Percentiles rank a stretch among this genome's conserved stretches.
phyloP scores from a whole-genome alignment of 2,797 vertebrate species.

The Rhinella marina region DNA sequence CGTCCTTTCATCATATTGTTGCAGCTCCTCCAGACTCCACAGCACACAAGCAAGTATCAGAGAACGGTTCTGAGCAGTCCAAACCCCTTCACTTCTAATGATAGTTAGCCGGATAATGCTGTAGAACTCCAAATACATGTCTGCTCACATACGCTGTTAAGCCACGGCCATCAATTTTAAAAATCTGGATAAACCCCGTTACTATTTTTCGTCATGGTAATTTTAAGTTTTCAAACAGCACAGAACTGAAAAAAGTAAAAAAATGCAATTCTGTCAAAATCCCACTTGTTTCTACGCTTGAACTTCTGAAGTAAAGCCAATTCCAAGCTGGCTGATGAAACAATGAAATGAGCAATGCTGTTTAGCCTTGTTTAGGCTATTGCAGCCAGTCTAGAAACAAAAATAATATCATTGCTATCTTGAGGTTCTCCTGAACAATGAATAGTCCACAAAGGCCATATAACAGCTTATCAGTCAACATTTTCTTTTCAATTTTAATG shows the following conservation, averaged over 20 bases:
- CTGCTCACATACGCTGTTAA: too few species aligned
- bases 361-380: slow-evolving; percentile 11
- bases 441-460: slow-evolving; percentile 20
- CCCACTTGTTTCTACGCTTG: background rate
- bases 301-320: background rate
- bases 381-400: slow-evolving; percentile 15
- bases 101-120: too few species aligned
- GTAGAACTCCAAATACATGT: too few species aligned
- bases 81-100: too few species aligned
- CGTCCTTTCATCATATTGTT: too few species aligned
- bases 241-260: background rate
- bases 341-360: slow-evolving; percentile 15
- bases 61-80: too few species aligned
- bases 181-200: too few species aligned
- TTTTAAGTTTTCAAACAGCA: too few species aligned
- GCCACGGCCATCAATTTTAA: too few species aligned
- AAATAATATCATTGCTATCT: background rate
- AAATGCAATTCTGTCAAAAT: background rate
- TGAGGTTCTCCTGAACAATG: slow-evolving; percentile 35
- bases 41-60: too few species aligned
- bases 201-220: too few species aligned
- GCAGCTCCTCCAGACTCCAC: too few species aligned
- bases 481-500: slow-evolving; percentile 59
- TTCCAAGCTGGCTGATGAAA: background rate
- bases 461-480: slow-evolving; percentile 57